Conservation (phyloP, 1,140 invertebrate species). For the Ladona fulva region DNA sequence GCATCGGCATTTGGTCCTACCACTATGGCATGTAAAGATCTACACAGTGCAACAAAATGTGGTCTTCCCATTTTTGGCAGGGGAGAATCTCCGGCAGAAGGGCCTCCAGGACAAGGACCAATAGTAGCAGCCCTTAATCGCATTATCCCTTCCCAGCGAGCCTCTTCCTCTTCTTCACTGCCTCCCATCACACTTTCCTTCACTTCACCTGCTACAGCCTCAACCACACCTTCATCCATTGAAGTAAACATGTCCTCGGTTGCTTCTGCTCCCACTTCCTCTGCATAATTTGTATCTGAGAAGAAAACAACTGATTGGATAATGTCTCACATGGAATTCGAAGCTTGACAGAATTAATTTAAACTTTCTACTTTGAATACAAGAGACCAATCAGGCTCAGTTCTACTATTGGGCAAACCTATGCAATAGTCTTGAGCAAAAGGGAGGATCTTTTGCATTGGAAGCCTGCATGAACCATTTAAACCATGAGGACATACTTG, state of each 20-base stretch:
- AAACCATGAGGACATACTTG: too few relatives aligned
- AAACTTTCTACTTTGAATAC: too few relatives aligned
- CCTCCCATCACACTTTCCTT: neutral
- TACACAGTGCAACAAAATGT: neutral
- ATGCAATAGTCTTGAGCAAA: too few relatives aligned
- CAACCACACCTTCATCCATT: neutral
- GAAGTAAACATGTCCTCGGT: neutral
- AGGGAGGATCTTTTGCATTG: too few relatives aligned
- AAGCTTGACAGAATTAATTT: too few relatives aligned
- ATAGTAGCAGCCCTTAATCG: neutral
- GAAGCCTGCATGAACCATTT: too few relatives aligned
- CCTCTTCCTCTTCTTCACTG: neutral
- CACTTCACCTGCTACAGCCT: neutral
- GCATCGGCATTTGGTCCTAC: neutral
- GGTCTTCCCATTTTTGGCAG: neutral
- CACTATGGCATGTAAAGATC: neutral
- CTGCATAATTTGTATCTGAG: conserved; percentile 1
- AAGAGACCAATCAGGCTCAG: too few relatives aligned
- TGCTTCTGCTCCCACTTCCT: neutral
- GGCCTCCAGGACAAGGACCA: neutral
- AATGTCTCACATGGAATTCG: too few relatives aligned
- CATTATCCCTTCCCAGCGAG: neutral
- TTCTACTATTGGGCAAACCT: too few relatives aligned
- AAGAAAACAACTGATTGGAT: neutral
- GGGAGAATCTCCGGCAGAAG: neutral